phyloP scores from a whole-genome alignment of 2,113 vertebrate species.

The Eonycteris spelaea region DNA sequence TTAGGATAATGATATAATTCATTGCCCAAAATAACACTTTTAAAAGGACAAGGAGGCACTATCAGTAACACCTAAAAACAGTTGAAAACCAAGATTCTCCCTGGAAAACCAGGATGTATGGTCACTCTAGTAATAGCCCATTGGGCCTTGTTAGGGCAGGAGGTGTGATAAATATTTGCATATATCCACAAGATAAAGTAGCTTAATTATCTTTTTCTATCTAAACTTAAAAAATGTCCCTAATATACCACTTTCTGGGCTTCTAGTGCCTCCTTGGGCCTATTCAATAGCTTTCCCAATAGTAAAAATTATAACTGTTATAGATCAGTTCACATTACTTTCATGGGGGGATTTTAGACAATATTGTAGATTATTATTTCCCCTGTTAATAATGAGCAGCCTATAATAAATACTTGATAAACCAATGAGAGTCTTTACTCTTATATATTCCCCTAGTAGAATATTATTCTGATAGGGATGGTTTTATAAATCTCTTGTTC shows the following conservation, averaged over 20 bases:
- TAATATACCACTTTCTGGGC: not conserved
- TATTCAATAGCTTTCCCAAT: not conserved
- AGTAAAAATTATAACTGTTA: not conserved
- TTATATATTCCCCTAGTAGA: not conserved
- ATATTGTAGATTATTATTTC: not conserved
- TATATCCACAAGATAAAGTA: not conserved
- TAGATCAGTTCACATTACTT: not conserved
- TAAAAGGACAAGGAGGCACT: not conserved
- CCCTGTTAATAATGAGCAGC: not conserved
- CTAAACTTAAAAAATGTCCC: not conserved
- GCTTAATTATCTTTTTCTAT: constrained; percentile 20
- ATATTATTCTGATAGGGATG: not conserved
- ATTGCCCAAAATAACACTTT: not conserved
- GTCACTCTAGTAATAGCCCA: not conserved
- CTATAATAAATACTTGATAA: not conserved
- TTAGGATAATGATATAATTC: not conserved
- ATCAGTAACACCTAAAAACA: not conserved
- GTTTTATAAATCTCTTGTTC: not conserved
- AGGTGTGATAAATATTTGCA: not conserved
- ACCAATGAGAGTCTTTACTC: not conserved
- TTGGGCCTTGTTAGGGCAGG: not conserved
- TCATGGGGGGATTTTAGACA: not conserved
- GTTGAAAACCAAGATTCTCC: not conserved
- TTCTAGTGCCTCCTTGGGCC: not conserved
- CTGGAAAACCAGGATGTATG: not conserved